Conservation (phyloP, 2,797 vertebrate species). For the Sarcoramphus papa region DNA sequence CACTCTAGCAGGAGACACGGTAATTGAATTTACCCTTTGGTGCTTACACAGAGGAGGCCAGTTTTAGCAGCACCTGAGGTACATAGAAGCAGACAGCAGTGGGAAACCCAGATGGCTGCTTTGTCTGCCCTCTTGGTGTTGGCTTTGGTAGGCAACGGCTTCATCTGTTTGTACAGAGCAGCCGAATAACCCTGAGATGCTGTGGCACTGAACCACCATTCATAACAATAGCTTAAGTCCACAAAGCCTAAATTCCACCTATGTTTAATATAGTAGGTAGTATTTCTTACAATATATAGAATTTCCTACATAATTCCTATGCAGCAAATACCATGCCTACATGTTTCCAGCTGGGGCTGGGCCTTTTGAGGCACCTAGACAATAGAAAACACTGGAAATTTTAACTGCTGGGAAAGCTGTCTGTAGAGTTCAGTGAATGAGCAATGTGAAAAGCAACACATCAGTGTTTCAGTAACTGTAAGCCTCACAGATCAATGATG, state of each 20-base stretch:
- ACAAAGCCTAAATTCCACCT: background rate
- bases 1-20: background rate
- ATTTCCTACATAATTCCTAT: background rate
- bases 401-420: background rate
- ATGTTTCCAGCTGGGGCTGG: background rate
- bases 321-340: background rate
- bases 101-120: background rate
- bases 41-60: background rate
- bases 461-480: background rate
- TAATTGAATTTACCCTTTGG: background rate
- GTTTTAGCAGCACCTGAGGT: background rate
- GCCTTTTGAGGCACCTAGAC: background rate
- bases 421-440: background rate
- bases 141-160: background rate
- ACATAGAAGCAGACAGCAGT: background rate
- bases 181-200: background rate
- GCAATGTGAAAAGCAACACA: background rate
- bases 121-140: background rate
- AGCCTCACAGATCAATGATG: background rate
- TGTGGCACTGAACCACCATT: background rate
- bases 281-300: background rate
- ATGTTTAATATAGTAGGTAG: background rate
- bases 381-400: background rate
- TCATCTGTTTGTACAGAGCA: background rate
- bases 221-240: background rate